Base-by-base conservation (phyloP, 2,113 vertebrate species). In the Bufo bufo region DNA sequence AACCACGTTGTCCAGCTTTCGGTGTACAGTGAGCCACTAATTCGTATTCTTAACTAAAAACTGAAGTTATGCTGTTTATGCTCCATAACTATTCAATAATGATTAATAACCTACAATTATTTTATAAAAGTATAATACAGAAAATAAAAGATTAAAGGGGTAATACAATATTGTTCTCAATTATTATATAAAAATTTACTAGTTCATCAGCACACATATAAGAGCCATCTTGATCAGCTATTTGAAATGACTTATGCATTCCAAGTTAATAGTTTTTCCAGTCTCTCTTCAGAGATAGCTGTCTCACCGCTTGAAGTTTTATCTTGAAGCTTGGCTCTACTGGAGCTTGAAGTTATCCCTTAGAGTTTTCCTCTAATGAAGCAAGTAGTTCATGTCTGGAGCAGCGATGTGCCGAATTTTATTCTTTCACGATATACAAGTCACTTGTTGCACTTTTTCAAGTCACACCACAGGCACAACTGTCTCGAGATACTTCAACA, bases 331-430 rank as follows among this genome's bases (percentile, higher is more conserved):
- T 45, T 74, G 49, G 45, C 71, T 74, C 71, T 74, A 74, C 71
- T 74, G 71, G 45, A 74, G 71, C 71, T 74, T 74, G 71, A 74
- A 74, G 71, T 74, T 74, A 74, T 47, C 71, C 71, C 71, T 74
- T 74, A 74, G 71, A 74, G 71, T 74, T 74, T 74, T 74, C 71
- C 71, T 74, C 71, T 74, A 74, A 74, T 74, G 71, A 74, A 74
- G 71, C 71, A 74, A 74, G 71, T 74, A 74, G 71, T 17, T 74
- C 71, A 74, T 74, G 71, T 74, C 71, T 74, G 71, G 71, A 74
- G 71, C 71, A 74, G 16, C 49, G 71, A 74, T 74, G 71, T 74
- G 71, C 45, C 71, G 47, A 74, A 49, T 47, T 74, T 74, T 74
- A 74, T 74, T 74, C 71, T 74, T 74, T 17, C 7, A 47, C 71